A percentile compares a stretch with the other conserved stretches of the same genome.
These are phyloP conservation scores for Torymus texanus DNA, from an alignment of 2,888 invertebrate species.

Conservation along the genomic window DNA sequence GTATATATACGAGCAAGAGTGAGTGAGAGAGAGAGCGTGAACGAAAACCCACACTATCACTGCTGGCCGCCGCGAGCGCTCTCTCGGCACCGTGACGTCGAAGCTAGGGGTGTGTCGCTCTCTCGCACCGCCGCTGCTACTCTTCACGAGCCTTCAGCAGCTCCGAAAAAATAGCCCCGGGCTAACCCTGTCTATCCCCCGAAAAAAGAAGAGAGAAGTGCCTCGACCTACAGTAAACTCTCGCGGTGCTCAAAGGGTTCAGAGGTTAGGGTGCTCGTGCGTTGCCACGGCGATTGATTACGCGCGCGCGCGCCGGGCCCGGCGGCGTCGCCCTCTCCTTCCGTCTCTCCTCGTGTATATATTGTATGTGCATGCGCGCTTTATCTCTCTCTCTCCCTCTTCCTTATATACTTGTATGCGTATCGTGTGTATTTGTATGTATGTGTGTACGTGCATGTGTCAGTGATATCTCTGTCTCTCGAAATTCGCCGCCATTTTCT, in stretches of 20 bases:
- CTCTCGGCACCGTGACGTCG: conserved; percentile 42
- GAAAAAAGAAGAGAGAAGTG: neutral
- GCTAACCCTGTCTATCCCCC: neutral
- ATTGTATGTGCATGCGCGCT: neutral
- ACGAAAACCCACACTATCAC: neutral
- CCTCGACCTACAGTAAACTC: no score
- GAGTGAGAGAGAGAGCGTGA: conserved; percentile 11
- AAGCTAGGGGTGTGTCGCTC: conserved; percentile 48
- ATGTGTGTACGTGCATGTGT: neutral
- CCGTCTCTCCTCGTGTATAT: conserved; percentile 3
- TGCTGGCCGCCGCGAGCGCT: conserved; percentile 26
- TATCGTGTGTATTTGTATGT: neutral
- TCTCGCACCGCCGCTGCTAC: neutral
- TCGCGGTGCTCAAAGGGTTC: neutral
- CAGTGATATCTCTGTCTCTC: conserved; percentile 35
- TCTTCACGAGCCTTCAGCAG: no score
- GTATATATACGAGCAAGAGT: neutral
- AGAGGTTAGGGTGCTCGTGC: conserved; percentile 50
- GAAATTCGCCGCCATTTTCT: conserved; percentile 55
- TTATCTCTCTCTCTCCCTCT: conserved; percentile 13
- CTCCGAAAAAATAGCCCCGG: no score
- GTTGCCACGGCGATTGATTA: conserved; percentile 56
- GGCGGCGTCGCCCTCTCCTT: conserved; percentile 41
- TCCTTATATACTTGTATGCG: neutral
- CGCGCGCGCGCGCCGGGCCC: conserved; percentile 24